A percentile compares a stretch with the other conserved stretches of the same genome.
phyloP scores from a whole-genome alignment of 2,888 invertebrate species.

The Rhogogaster chlorosoma region DNA sequence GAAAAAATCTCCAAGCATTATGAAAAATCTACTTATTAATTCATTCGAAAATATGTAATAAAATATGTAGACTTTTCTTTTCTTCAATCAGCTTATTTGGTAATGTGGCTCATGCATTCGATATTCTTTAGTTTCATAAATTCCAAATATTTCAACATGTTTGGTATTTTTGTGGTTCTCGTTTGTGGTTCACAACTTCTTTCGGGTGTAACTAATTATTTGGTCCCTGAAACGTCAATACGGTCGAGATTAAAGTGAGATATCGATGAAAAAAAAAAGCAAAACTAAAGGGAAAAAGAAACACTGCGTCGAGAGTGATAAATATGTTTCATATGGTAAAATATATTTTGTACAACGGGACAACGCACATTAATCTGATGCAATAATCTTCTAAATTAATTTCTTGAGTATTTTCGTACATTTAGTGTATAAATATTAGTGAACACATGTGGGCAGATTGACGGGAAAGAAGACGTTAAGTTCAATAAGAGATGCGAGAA shows the following conservation, averaged over 20 bases:
- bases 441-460: slow-evolving; percentile 86
- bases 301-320: neutral
- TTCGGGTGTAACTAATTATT: neutral
- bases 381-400: neutral
- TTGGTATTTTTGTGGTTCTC: neutral
- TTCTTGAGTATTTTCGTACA: slow-evolving; percentile 23
- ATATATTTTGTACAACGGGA: slow-evolving; percentile 22
- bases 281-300: neutral
- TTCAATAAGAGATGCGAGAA: slow-evolving; percentile 87
- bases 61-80: neutral
- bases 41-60: neutral
- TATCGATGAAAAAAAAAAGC: neutral
- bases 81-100: neutral
- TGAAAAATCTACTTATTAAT: too few relatives aligned
- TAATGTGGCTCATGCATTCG: neutral
- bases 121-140: neutral
- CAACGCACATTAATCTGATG: slow-evolving; percentile 10
- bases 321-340: neutral
- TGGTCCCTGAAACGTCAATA: neutral
- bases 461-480: slow-evolving; percentile 88
- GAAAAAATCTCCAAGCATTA: neutral
- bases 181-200: neutral
- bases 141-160: neutral
- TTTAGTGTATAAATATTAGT: slow-evolving; percentile 68
- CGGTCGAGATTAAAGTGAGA: neutral